Evolutionary conservation across 2,113 vertebrate genomes (phyloP).

Genomic region (Cygnus atratus): DNA sequence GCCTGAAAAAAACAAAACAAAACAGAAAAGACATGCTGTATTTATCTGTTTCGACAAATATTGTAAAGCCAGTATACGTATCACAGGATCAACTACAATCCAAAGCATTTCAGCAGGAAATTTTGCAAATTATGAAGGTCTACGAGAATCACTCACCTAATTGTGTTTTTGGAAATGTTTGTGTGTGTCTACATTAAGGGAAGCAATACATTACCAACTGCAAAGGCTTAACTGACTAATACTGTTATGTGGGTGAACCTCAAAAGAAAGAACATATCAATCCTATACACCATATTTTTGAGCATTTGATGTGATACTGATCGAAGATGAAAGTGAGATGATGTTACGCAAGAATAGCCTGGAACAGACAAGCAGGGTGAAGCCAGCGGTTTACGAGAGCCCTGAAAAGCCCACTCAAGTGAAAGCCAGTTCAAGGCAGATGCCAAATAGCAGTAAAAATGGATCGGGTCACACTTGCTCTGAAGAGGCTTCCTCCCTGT

Average conservation of each 20-base stretch:
- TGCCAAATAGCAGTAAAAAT: not conserved
- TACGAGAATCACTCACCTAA: not conserved
- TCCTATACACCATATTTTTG: not conserved
- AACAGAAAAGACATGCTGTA: not conserved
- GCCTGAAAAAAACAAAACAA: conserved; percentile 71
- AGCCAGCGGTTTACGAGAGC: not conserved
- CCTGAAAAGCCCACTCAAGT: not conserved
- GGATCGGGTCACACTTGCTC: not conserved
- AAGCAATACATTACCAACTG: not conserved
- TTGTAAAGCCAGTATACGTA: not conserved
- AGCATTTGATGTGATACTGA: not conserved
- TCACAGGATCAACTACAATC: not conserved
- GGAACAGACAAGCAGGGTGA: not conserved
- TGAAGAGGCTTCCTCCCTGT: not conserved
- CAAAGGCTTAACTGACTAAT: not conserved
- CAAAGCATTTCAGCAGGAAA: not conserved
- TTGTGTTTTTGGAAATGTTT: not conserved
- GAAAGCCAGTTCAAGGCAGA: not conserved
- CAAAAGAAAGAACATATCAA: not conserved
- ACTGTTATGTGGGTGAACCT: not conserved
- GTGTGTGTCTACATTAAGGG: not conserved
- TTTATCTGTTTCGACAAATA: not conserved
- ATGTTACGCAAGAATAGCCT: not conserved
- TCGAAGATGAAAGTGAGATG: not conserved
- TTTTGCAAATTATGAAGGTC: not conserved